Evolutionary conservation across 2,888 invertebrate species (phyloP).

Genomic region (Tenthredo scrophulariae): DNA sequence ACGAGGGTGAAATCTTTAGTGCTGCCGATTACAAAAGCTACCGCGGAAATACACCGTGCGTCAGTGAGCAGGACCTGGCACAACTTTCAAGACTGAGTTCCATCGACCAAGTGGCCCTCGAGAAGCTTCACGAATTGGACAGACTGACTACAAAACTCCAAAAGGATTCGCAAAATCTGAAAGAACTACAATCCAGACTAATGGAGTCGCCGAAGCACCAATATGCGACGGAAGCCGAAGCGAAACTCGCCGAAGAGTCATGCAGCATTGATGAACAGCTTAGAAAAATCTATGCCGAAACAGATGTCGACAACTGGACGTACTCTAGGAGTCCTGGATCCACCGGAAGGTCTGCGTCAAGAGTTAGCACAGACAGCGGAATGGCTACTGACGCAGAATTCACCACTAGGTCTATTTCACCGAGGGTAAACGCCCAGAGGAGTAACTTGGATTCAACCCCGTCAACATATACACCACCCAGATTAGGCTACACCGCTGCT

Average conservation of each 20-base stretch:
- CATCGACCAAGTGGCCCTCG: conserved; percentile 88
- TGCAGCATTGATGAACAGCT: conserved; percentile 86
- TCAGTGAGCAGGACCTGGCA: conserved; percentile 89
- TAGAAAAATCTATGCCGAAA: conserved; percentile 84
- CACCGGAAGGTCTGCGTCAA: conserved; percentile 74
- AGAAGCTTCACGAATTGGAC: conserved; percentile 89
- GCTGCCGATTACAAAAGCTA: conserved; percentile 90
- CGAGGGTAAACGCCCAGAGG: conserved; percentile 72
- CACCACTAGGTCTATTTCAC: conserved; percentile 74
- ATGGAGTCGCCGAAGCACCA: conserved; percentile 83
- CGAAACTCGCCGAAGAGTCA: conserved; percentile 83
- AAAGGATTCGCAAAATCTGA: conserved; percentile 88
- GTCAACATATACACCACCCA: conserved; percentile 72
- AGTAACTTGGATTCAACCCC: conserved; percentile 72
- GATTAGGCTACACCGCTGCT: conserved; percentile 84
- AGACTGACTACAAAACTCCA: conserved; percentile 87
- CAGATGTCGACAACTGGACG: conserved; percentile 84
- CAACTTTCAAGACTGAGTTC: conserved; percentile 88
- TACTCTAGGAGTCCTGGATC: conserved; percentile 83
- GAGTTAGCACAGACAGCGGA: conserved; percentile 81
- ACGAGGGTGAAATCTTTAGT: conserved; percentile 85
- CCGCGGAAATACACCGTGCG: conserved; percentile 86
- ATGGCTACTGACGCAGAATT: conserved; percentile 83
- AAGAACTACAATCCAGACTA: conserved; percentile 86
- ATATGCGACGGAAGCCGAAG: conserved; percentile 80